These are phyloP conservation scores for Cryptus viduatorius DNA, from an alignment of 2,888 invertebrate genomes.

Conservation along the genomic window DNA sequence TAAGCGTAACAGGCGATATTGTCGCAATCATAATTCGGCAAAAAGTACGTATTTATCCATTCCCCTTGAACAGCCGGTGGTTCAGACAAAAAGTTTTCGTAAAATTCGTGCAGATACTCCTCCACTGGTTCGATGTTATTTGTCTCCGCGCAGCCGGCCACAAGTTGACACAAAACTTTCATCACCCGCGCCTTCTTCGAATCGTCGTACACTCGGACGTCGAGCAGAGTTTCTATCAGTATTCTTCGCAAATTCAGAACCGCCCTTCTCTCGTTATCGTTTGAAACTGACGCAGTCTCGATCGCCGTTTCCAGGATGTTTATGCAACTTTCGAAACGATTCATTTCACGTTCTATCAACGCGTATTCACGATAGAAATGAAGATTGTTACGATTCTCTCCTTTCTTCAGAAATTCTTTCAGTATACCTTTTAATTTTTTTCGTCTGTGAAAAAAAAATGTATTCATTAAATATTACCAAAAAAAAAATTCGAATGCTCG, in stretches of 20 bases:
- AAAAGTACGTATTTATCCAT: conserved; percentile 81
- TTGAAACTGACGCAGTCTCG: conserved; percentile 75
- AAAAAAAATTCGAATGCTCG: neutral
- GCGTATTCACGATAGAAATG: conserved; percentile 89
- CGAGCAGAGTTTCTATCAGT: conserved; percentile 80
- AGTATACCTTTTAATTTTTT: conserved; percentile 86
- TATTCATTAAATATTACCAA: neutral
- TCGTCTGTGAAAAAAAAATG: conserved; percentile 74
- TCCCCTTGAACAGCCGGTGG: conserved; percentile 60
- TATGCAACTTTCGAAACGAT: conserved; percentile 84
- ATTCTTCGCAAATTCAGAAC: conserved; percentile 84
- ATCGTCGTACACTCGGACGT: conserved; percentile 70
- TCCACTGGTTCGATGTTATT: conserved; percentile 72
- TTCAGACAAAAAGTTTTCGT: conserved; percentile 72
- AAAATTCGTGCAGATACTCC: conserved; percentile 74
- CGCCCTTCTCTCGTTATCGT: conserved; percentile 80
- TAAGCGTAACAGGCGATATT: conserved; percentile 86
- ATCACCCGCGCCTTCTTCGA: conserved; percentile 71
- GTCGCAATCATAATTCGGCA: conserved; percentile 86
- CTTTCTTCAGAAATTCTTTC: conserved; percentile 87
- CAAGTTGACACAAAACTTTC: conserved; percentile 73
- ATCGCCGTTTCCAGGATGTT: conserved; percentile 86
- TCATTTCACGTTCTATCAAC: conserved; percentile 87
- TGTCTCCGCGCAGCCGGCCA: conserved; percentile 63
- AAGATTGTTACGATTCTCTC: conserved; percentile 86